Percentiles rank a stretch among this genome's conserved stretches.
phyloP scores from a whole-genome alignment of 2,113 vertebrate genomes.

The Sporophila hypoxantha region DNA sequence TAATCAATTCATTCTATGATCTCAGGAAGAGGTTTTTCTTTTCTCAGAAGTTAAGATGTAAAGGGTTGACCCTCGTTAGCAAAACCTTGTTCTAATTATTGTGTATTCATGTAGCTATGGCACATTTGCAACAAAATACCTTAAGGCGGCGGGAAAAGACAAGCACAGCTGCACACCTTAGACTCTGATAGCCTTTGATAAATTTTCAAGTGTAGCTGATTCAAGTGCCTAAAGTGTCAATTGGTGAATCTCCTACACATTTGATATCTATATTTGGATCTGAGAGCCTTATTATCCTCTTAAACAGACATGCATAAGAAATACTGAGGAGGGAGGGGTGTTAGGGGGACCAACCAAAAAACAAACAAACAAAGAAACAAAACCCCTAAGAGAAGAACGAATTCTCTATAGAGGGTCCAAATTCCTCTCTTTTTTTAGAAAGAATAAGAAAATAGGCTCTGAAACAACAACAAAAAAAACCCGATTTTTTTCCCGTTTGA shows the following conservation, averaged over 20 bases:
- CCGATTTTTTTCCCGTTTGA: too few relatives aligned
- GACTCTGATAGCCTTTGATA: too few relatives aligned
- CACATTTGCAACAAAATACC: background rate
- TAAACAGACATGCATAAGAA: too few relatives aligned
- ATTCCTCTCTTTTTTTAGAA: background rate
- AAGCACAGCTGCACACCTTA: background rate
- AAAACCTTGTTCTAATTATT: background rate
- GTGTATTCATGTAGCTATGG: too few relatives aligned
- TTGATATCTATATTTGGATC: too few relatives aligned
- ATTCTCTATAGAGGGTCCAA: too few relatives aligned
- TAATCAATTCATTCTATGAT: too few relatives aligned
- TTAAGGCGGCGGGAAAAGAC: background rate
- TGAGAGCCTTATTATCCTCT: background rate
- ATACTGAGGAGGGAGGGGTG: too few relatives aligned
- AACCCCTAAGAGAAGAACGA: background rate
- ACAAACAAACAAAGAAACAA: background rate
- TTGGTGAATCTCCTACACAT: background rate
- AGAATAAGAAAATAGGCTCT: background rate
- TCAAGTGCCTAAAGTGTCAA: background rate
- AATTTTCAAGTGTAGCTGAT: background rate
- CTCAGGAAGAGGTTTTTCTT: background rate
- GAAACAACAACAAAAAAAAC: too few relatives aligned
- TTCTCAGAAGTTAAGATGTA: background rate
- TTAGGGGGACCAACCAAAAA: background rate
- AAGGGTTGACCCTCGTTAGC: background rate